Evolutionary conservation across 2,113 vertebrate genomes (phyloP), one percentile per base, ranked within the genome.

Genomic region (Tylochromis polylepis): DNA sequence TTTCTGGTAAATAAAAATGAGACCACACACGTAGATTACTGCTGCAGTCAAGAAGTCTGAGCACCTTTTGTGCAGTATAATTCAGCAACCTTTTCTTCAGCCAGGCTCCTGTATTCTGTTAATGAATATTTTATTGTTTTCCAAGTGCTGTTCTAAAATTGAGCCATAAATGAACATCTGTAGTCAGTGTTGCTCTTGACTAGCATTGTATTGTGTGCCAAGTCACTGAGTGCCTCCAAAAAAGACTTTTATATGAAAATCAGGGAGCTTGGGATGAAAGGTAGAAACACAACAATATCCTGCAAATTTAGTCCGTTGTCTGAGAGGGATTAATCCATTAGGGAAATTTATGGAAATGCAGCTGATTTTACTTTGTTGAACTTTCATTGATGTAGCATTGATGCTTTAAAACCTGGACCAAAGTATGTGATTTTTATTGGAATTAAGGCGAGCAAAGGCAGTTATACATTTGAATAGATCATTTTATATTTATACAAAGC

Each of bases 171-270:
- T 94, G 88, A 95, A 95, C 88, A 94, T 94, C 92, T 88, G 92
- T 89, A 86, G 91, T 90, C 86, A 89, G 87, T 67, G 27, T 72
- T 90, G 85, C 91, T 87, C 89, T 90, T 84, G 83, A 92, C 88
- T 78, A 91, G 82, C 88, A 88, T 85, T 87, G 91, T 87, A 78
- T 87, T 90, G 88, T 92, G 89, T 94, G 92, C 87, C 85, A 89
- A 94, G 83, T 91, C 89, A 93, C 91, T 81, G 92, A 96, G 96
- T 95, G 93, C 90, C 85, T 94, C 94, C 58, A 91, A 94, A 93
- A 95, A 94, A 95, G 88, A 96, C 95, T 96, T 96, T 97, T 95
- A 96, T 96, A 94, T 96, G 94, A 96, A 96, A 96, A 97, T 96
- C 92, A 96, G 95, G 70, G 91, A 92, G 90, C 85, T 83, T 81